Base-by-base conservation (phyloP, 2,888 invertebrate species). In the Bruchidius siliquastri region DNA sequence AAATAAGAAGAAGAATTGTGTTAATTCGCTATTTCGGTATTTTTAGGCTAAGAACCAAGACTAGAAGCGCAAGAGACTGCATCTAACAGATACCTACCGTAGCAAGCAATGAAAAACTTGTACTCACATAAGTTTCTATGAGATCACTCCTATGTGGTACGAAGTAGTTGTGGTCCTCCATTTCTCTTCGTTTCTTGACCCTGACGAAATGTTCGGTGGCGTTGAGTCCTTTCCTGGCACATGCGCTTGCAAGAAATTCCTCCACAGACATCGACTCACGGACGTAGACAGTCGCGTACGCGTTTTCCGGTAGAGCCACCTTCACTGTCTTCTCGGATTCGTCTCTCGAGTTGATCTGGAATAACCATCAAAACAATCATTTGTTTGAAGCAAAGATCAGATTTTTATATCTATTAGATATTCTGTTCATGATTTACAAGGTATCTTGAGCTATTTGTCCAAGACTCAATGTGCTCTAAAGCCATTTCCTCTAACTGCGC, bases 91-190 rank as follows among this genome's bases (percentile, higher is more conserved):
- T n/a, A n/a, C n/a, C 2, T 26, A 26, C 26, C 2, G 3, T 26
- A 8, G 26, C 26, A 8, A 26, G 26, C 26, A 26, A 26, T 26
- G n/a, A n/a, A n/a, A 26, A 4, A 26, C 3, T 26, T 8, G 8
- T 77, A 91, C 95, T 93, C 88, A 97, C 97, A 87, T 97, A 96
- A 86, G 96, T 96, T 88, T 97, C 97, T 83, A 98, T 96, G 84
- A 95, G 92, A 88, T 97, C 97, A 84, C 94, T 94, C 83, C 96
- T 92, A 86, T 97, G 96, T 76, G 98, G 98, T 83, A 98, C 97
- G 88, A 96, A 96, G 88, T 96, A 97, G 88, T 96, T 96, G 87
- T 96, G 96, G 87, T 96, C 96, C 86, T 97, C 97, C 93, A 96
- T 95, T 83, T 97, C 97, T 80, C 95, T 91, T 80, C 97, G 92